A percentile compares a stretch with the other conserved stretches of the same genome.
These are phyloP conservation scores for Dorcus parallelipipedus DNA, from an alignment of 2,888 invertebrate genomes.

Conservation along the genomic window DNA sequence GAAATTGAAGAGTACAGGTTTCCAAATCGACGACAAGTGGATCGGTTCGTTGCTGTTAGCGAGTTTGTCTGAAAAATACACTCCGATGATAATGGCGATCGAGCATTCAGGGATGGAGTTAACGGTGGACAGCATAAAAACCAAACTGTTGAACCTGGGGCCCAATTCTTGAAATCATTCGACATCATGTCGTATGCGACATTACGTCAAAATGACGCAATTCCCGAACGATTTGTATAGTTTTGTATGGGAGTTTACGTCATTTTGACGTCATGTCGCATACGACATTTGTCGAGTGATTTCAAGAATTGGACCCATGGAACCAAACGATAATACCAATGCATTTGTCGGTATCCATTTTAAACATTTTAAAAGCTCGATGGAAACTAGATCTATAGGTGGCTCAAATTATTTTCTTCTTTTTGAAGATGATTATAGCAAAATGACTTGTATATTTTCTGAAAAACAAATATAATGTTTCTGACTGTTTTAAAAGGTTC, in stretches of 20 bases:
- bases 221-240: too few species aligned
- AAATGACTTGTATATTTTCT: conserved; percentile 1
- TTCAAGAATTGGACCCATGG: too few species aligned
- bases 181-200: too few species aligned
- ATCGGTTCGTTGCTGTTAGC: conserved; percentile 22
- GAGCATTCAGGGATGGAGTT: conserved; percentile 20
- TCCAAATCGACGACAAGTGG: conserved; percentile 22
- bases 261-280: too few species aligned
- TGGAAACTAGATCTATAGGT: conserved; percentile 4
- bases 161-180: too few species aligned
- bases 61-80: conserved; percentile 20
- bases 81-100: conserved; percentile 25
- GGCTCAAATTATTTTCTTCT: conserved; percentile 1
- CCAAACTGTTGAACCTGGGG: conserved; percentile 11
- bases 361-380: conserved; percentile 5
- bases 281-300: too few species aligned
- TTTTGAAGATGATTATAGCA: conserved; percentile 2
- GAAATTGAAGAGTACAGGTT: conserved; percentile 24
- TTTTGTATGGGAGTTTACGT: too few species aligned
- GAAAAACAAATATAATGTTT: background rate
- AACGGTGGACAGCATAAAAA: conserved; percentile 18
- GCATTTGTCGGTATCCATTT: background rate
- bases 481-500: background rate
- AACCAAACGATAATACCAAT: background rate
- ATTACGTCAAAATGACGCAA: too few species aligned